Evolutionary conservation across 2,888 invertebrate genomes (phyloP).

Genomic region (Hyppa rectilinea): DNA sequence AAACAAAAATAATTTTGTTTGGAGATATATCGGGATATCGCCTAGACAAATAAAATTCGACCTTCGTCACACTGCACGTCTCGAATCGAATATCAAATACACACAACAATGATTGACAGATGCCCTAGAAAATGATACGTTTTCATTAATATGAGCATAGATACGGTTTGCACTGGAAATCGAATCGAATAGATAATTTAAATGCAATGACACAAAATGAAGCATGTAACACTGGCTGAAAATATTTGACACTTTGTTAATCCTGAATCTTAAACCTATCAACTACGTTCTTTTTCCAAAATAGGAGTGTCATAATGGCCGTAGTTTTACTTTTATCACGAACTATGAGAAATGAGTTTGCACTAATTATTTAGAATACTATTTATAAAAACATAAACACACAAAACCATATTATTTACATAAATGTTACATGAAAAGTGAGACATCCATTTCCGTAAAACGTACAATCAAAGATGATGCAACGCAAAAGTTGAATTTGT

Average conservation of each 20-base stretch:
- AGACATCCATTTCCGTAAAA: neutral
- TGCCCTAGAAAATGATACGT: constrained; percentile 36
- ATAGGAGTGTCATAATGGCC: neutral
- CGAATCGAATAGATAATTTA: neutral
- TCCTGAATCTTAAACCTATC: no score
- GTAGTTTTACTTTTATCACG: neutral
- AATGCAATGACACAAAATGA: neutral
- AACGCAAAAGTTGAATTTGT: neutral
- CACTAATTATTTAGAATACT: neutral
- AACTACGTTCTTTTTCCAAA: neutral
- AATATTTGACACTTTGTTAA: no score
- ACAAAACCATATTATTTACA: neutral
- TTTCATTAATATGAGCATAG: constrained; percentile 12
- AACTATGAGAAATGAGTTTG: neutral
- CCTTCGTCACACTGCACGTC: constrained; percentile 38
- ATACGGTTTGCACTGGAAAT: neutral
- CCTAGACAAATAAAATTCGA: constrained; percentile 46
- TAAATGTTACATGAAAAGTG: neutral
- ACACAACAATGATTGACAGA: constrained; percentile 46
- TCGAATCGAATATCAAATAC: constrained; percentile 37
- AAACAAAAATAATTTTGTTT: constrained; percentile 48
- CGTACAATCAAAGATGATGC: constrained; percentile 6
- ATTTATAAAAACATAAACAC: neutral
- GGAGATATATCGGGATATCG: constrained; percentile 50
- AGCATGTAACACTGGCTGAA: no score